phyloP scores from a whole-genome alignment of 2,797 vertebrate species.

The Syngnathus acus region DNA sequence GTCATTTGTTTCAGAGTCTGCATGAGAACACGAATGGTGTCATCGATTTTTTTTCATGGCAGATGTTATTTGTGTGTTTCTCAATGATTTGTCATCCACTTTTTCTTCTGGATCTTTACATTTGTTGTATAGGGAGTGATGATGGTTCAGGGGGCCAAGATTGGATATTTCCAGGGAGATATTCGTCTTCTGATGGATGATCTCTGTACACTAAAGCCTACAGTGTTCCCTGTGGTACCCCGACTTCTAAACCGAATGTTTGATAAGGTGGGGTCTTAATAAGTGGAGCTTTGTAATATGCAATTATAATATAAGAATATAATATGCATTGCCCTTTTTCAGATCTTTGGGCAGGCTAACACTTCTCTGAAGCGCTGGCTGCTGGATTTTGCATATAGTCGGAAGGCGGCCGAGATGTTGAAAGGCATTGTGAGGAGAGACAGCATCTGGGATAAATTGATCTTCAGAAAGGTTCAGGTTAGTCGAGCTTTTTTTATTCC shows the following conservation, averaged over 20 bases:
- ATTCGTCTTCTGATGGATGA: slow-evolving; percentile 88
- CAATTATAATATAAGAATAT: not conserved
- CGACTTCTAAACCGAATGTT: slow-evolving; percentile 91
- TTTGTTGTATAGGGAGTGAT: slow-evolving; percentile 70
- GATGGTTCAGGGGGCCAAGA: slow-evolving; percentile 80
- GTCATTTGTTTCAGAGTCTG: not conserved
- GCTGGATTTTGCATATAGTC: slow-evolving; percentile 83
- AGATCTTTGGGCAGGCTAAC: slow-evolving; percentile 89
- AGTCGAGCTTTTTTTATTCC: not conserved
- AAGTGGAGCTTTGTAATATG: not conserved
- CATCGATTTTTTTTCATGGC: not conserved
- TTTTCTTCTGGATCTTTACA: not conserved
- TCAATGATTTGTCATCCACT: not conserved
- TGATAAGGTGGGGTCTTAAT: slow-evolving; percentile 73
- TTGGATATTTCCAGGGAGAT: slow-evolving; percentile 95
- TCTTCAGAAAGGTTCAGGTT: slow-evolving; percentile 93
- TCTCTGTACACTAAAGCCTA: slow-evolving; percentile 80
- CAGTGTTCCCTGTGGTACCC: slow-evolving; percentile 89
- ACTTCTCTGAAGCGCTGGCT: slow-evolving; percentile 84
- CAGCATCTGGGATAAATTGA: slow-evolving; percentile 89
- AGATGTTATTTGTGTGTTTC: not conserved
- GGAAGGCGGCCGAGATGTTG: slow-evolving; percentile 84
- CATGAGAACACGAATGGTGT: not conserved
- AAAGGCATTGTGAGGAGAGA: slow-evolving; percentile 84
- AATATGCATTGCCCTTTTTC: not conserved